Conservation (phyloP, 2,888 invertebrate genomes). For the Seladonia tumulorum region DNA sequence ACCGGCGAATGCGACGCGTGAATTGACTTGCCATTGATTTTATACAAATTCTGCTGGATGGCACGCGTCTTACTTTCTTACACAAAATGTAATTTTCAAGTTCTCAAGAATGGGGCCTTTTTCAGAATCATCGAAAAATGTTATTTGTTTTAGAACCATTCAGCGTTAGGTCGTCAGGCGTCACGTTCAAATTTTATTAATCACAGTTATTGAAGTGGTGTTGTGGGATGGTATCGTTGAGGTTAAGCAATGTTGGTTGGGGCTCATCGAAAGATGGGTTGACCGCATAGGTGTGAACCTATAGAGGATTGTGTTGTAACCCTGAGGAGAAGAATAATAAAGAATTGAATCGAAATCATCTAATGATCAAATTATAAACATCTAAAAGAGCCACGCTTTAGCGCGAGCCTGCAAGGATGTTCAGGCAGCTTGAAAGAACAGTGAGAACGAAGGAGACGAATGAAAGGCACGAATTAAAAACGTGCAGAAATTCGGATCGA, state of each 20-base stretch:
- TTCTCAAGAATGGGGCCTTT: not conserved
- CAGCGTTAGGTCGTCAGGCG: not conserved
- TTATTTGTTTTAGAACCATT: not conserved
- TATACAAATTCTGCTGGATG: too few species aligned
- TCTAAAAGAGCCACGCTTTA: too few species aligned
- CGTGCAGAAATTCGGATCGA: not conserved
- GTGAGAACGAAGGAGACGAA: not conserved
- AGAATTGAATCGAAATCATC: too few species aligned
- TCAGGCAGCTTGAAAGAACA: not conserved
- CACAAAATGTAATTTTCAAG: not conserved
- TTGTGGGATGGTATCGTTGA: too few species aligned
- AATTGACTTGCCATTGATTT: constrained; percentile 58
- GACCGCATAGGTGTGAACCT: too few species aligned
- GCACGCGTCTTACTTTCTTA: not conserved
- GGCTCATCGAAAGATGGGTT: too few species aligned
- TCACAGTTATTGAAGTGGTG: not conserved
- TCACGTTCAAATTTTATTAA: not conserved
- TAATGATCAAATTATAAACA: too few species aligned
- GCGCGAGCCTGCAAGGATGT: not conserved
- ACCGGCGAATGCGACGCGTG: constrained; percentile 73
- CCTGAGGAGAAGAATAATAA: too few species aligned
- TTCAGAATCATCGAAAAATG: not conserved
- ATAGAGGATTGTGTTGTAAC: too few species aligned
- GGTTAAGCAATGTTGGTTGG: too few species aligned
- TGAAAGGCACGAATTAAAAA: not conserved